Conservation (phyloP, 2,888 invertebrate species). For the Aphelenchoides bicaudatus region DNA sequence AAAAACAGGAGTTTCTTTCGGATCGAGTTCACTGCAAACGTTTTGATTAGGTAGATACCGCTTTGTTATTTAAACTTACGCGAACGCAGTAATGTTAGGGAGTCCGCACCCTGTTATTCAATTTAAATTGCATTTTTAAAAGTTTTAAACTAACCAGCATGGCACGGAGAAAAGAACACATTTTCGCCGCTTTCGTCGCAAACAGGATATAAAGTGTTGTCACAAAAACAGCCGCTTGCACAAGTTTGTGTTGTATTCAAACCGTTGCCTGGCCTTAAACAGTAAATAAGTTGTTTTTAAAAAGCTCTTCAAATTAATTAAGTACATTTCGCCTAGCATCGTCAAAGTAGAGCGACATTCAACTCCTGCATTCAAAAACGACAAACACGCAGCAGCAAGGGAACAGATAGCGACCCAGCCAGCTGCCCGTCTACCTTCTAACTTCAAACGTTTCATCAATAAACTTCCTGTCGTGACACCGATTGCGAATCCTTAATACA, state of each 20-base stretch:
- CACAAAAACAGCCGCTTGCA: conserved; percentile 59
- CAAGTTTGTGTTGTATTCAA: conserved; percentile 43
- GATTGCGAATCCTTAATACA: conserved; percentile 34
- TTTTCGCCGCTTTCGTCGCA: conserved; percentile 54
- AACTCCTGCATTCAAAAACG: conserved; percentile 51
- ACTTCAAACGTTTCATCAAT: conserved; percentile 28
- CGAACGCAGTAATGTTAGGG: conserved; percentile 19
- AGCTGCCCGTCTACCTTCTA: conserved; percentile 52
- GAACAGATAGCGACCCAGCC: conserved; percentile 49
- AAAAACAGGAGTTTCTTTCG: conserved; percentile 34
- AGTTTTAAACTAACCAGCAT: too few species aligned
- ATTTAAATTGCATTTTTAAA: too few species aligned
- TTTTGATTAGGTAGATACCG: conserved; percentile 31
- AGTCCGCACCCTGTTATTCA: conserved; percentile 51
- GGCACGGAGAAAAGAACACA: conserved; percentile 62
- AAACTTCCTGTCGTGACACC: conserved; percentile 35
- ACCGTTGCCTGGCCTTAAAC: conserved; percentile 24
- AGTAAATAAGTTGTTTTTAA: conserved; percentile 20
- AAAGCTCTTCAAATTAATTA: conserved; percentile 15
- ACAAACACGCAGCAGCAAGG: conserved; percentile 46
- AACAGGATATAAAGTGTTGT: conserved; percentile 60
- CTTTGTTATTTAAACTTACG: too few species aligned
- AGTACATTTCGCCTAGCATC: conserved; percentile 42
- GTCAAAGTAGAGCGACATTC: conserved; percentile 57
- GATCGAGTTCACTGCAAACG: conserved; percentile 24